phyloP scores from a whole-genome alignment of 2,888 invertebrate genomes.

The Cantharis nigra region DNA sequence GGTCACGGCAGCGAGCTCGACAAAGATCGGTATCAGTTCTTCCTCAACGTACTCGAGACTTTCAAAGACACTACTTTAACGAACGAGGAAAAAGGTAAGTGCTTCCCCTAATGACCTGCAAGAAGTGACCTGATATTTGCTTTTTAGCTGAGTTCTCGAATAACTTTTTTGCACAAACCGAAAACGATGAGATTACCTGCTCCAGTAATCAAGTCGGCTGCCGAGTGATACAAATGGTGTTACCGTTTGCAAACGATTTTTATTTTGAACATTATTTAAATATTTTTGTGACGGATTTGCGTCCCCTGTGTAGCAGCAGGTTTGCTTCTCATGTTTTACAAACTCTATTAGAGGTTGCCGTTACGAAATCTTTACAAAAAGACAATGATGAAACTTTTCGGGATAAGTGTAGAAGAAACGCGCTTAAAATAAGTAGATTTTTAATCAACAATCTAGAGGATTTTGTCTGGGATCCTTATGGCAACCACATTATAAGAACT shows the following conservation, averaged over 20 bases:
- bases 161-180: conserved; percentile 76
- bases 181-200: conserved; percentile 71
- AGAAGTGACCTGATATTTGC: background rate
- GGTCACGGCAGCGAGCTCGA: conserved; percentile 74
- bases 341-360: conserved; percentile 65
- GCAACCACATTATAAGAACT: conserved; percentile 76
- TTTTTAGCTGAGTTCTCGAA: conserved; percentile 67
- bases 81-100: conserved; percentile 72
- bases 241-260: conserved; percentile 69
- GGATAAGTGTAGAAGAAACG: conserved; percentile 66
- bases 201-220: conserved; percentile 82
- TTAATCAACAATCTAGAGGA: conserved; percentile 84
- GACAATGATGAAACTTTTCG: conserved; percentile 39
- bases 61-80: conserved; percentile 70
- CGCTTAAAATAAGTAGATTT: conserved; percentile 74
- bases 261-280: conserved; percentile 67
- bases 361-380: conserved; percentile 57
- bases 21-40: conserved; percentile 76
- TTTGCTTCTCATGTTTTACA: conserved; percentile 83
- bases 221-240: conserved; percentile 73
- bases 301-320: conserved; percentile 73
- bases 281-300: conserved; percentile 67
- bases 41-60: conserved; percentile 73
- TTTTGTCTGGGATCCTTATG: conserved; percentile 77
- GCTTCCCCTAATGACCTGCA: conserved; percentile 27